phyloP scores from a whole-genome alignment of 2,113 vertebrate species.

The Maccullochella peelii region DNA sequence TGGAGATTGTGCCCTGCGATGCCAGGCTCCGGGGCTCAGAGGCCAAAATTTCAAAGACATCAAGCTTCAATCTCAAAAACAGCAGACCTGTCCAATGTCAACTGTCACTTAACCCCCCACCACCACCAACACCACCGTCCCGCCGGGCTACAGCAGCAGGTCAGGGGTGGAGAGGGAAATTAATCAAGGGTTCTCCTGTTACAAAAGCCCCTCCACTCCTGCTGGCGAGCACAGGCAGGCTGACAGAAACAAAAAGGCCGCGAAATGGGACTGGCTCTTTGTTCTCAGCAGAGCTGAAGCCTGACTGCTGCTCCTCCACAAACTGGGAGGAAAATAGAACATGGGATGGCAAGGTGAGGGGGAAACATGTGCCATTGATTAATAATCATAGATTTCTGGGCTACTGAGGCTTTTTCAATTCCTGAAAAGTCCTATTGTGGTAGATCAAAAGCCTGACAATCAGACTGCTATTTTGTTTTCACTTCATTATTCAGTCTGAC shows the following conservation, averaged over 20 bases:
- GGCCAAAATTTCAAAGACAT: conserved; percentile 53
- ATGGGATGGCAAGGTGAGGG: not conserved
- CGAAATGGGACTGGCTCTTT: conserved; percentile 51
- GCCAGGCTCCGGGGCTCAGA: conserved; percentile 37
- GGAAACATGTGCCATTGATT: not conserved
- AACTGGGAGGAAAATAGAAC: not conserved
- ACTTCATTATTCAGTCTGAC: conserved; percentile 10
- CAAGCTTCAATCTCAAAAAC: conserved; percentile 62
- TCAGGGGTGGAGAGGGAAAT: conserved; percentile 74
- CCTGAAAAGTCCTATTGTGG: conserved; percentile 1
- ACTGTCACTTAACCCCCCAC: conserved; percentile 78
- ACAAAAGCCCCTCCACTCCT: conserved; percentile 72
- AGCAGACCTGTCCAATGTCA: conserved; percentile 80
- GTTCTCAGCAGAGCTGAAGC: conserved; percentile 42
- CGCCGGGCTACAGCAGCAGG: conserved; percentile 58
- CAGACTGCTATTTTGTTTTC: not conserved
- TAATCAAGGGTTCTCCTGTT: conserved; percentile 84
- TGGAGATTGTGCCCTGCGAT: conserved; percentile 24
- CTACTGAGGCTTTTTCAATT: not conserved
- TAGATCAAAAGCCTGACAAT: conserved; percentile 4
- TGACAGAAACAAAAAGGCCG: conserved; percentile 55
- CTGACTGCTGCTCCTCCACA: conserved; percentile 36
- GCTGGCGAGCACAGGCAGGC: conserved; percentile 43
- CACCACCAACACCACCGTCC: conserved; percentile 41
- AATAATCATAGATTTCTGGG: not conserved